Evolutionary conservation across 1,140 invertebrate genomes (phyloP).

Genomic region (Argopecten irradians): DNA sequence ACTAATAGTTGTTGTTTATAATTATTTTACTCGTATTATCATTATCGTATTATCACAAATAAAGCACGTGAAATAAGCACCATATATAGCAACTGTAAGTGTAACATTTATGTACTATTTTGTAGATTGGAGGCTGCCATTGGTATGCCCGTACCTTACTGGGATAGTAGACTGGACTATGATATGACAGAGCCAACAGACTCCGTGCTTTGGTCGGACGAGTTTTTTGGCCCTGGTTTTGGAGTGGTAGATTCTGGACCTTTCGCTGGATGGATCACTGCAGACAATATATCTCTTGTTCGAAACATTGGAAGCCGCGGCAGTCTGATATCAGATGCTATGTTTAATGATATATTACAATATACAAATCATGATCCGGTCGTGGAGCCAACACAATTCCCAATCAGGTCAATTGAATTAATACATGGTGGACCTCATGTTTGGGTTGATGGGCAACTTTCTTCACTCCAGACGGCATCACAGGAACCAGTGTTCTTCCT

Average conservation of each 20-base stretch:
- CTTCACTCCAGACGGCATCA: slow-evolving; percentile 24
- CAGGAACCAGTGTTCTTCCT: slow-evolving; percentile 31
- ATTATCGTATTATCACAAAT: no score
- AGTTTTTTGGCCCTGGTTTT: slow-evolving; percentile 75
- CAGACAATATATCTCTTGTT: slow-evolving; percentile 47
- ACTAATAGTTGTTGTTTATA: neutral
- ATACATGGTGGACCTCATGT: slow-evolving; percentile 23
- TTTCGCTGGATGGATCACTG: slow-evolving; percentile 59
- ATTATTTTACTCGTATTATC: neutral
- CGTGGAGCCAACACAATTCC: neutral
- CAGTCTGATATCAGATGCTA: neutral
- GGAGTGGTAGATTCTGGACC: slow-evolving; percentile 75
- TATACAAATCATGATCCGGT: neutral
- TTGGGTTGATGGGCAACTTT: slow-evolving; percentile 28
- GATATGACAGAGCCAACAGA: slow-evolving; percentile 69
- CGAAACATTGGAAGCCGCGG: slow-evolving; percentile 45
- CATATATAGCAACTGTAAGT: no score
- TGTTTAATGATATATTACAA: neutral
- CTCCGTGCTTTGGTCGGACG: slow-evolving; percentile 73
- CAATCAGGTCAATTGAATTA: neutral
- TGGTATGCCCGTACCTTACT: slow-evolving; percentile 74
- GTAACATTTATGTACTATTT: neutral
- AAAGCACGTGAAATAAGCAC: no score
- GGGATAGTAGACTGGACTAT: slow-evolving; percentile 74
- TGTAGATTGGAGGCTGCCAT: slow-evolving; percentile 67